Conservation (phyloP, 2,113 vertebrate species). For the Centropus unirufus region DNA sequence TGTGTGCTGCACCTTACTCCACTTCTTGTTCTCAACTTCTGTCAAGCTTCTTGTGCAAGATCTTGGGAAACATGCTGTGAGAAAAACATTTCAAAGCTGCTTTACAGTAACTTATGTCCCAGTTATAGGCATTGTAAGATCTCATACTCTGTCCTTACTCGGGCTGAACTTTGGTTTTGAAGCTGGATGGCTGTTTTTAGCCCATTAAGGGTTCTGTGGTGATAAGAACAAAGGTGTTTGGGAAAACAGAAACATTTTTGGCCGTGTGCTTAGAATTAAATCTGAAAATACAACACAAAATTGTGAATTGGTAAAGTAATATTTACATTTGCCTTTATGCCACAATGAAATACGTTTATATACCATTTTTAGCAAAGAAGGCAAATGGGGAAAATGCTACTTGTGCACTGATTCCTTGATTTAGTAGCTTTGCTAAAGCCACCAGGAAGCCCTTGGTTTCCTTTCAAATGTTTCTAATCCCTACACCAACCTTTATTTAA, state of each 20-base stretch:
- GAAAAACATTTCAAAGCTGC: not conserved
- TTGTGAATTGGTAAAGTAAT: not conserved
- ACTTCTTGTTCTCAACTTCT: not conserved
- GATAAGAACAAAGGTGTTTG: not conserved
- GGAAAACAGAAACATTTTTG: not conserved
- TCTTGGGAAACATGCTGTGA: not conserved
- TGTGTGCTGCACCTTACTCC: not conserved
- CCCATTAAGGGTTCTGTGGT: not conserved
- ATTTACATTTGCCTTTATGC: not conserved
- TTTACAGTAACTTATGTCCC: not conserved
- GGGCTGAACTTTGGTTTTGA: not conserved
- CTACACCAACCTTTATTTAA: not conserved
- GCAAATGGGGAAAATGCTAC: not conserved
- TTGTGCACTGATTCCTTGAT: not conserved
- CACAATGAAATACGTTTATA: not conserved
- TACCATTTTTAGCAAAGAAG: not conserved
- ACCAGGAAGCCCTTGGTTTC: not conserved
- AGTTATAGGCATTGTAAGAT: not conserved
- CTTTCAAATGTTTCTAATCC: not conserved
- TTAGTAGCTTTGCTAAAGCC: not conserved
- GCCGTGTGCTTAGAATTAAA: not conserved
- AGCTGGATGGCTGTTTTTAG: not conserved
- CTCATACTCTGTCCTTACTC: not conserved
- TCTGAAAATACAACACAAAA: not conserved
- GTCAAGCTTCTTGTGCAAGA: not conserved